These are phyloP conservation scores for Aspidiotus destructor DNA, from an alignment of 2,888 invertebrate species.

Conservation along the genomic window DNA sequence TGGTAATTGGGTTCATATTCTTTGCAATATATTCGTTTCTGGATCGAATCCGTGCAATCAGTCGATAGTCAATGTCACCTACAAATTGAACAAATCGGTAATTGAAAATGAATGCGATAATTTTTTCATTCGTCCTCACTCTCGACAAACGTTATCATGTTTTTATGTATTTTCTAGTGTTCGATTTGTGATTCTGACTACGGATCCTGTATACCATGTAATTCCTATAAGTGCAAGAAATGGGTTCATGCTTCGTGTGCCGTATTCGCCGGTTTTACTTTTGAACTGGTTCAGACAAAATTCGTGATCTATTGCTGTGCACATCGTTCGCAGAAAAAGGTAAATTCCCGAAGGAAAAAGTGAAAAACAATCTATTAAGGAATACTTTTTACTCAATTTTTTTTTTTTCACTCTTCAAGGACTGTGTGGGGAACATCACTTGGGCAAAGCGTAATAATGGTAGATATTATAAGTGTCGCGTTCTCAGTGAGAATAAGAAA, in stretches of 20 bases:
- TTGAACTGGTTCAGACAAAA: constrained; percentile 39
- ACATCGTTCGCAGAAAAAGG: constrained; percentile 36
- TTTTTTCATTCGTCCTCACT: not conserved
- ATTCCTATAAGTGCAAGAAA: constrained; percentile 43
- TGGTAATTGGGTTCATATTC: constrained; percentile 52
- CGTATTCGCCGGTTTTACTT: constrained; percentile 47
- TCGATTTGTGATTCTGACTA: constrained; percentile 41
- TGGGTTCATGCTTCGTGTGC: constrained; percentile 54
- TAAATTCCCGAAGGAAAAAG: not conserved
- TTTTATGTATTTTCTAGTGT: constrained; percentile 40
- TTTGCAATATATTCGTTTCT: constrained; percentile 31
- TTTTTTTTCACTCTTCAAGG: constrained; percentile 33
- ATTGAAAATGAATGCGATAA: not conserved
- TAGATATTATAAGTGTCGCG: constrained; percentile 50
- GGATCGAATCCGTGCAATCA: constrained; percentile 22
- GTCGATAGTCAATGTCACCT: constrained; percentile 4
- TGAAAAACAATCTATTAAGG: not conserved
- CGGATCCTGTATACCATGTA: constrained; percentile 46
- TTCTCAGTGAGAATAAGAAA: constrained; percentile 45
- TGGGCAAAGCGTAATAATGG: constrained; percentile 53
- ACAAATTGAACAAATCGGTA: constrained; percentile 9
- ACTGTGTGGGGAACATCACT: constrained; percentile 43
- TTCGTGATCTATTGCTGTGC: constrained; percentile 36
- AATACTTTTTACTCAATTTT: constrained; percentile 1
- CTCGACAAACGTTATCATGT: not conserved